Evolutionary conservation across 30 jellyfish, hydroid and myxozoan genomes (phyloP).

Genomic region (Cassiopea andromeda): DNA sequence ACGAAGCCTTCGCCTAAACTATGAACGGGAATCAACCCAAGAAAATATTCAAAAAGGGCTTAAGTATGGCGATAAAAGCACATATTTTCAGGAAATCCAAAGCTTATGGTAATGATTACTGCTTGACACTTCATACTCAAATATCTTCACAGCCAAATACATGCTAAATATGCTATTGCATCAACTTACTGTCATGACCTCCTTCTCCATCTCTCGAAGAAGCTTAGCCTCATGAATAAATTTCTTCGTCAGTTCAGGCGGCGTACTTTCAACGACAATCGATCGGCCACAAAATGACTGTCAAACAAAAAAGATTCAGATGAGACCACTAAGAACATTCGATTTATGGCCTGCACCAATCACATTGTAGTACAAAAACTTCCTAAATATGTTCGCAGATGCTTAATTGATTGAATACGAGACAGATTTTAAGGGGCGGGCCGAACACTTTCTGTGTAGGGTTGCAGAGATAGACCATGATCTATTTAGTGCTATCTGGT

Average conservation of each 20-base stretch:
- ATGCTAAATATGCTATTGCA: background rate
- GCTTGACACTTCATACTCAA: background rate
- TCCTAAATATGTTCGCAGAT: background rate
- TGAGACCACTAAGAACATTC: slow-evolving; percentile 9
- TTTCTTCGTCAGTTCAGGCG: slow-evolving; percentile 42
- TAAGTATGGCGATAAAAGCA: background rate
- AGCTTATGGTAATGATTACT: background rate
- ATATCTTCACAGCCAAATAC: background rate
- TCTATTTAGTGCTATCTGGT: background rate
- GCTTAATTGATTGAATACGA: background rate
- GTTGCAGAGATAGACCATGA: background rate
- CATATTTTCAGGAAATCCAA: background rate
- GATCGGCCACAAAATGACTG: slow-evolving; percentile 79
- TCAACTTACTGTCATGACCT: slow-evolving; percentile 53
- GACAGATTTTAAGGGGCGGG: background rate
- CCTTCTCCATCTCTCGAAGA: slow-evolving; percentile 43
- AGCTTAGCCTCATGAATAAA: slow-evolving; percentile 46
- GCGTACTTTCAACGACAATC: slow-evolving; percentile 72
- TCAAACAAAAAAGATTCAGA: slow-evolving; percentile 5
- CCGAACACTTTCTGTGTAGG: no score
- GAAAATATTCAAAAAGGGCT: background rate
- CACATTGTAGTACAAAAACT: background rate
- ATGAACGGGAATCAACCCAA: background rate
- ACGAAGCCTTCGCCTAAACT: background rate
- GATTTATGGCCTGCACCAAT: slow-evolving; percentile 1